Base-by-base conservation (phyloP, 1,140 invertebrate genomes). In the Leptonema lineaticorne region DNA sequence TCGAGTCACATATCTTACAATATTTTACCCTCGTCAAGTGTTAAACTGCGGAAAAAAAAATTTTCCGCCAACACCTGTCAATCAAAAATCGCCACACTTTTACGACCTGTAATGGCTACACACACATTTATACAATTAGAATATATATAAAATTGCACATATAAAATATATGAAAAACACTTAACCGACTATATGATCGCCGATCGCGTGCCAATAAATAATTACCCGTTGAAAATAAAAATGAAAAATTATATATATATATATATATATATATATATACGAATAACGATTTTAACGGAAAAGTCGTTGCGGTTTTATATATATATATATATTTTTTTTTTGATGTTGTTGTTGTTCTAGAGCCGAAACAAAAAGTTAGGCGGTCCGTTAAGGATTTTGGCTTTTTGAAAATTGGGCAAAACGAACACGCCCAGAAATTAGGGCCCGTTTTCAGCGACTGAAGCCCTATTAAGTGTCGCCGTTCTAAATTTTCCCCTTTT, bases 401-500 rank as follows among this genome's bases (percentile, higher is more conserved):
- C n/a, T n/a, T n/a, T n/a, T n/a, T n/a, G n/a, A n/a, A 41, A 41
- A 41, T 16, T 41, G 16, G 37, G 37, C 37, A 14, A 41, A n/a
- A n/a, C 11, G 37, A 41, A 41, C 37, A 41, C 37, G 37, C 37
- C 37, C 37, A 14, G n/a, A n/a, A n/a, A 41, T 9, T 41, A 11
- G n/a, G 18, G 50, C 50, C 50, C 50, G n/a, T 53, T 53, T 53
- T 53, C 50, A 24, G 50, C 50, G 50, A 53, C 50, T n/a, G 27
- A 53, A 53, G 50, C 50, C 50, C 27, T 53, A 53, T 53, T 53
- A 53, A 24, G 50, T 24, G 50, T 20, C 27, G 50, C 27, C 27
- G 50, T 24, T 53, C 50, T 53, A 53, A 53, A 53, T 53, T 53
- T 26, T 18, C 6, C 20, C 11, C 50, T 24, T 24, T 53, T 22